These are phyloP conservation scores for Esox masquinongy DNA, from an alignment of 2,797 vertebrate species.

Conservation along the genomic window DNA sequence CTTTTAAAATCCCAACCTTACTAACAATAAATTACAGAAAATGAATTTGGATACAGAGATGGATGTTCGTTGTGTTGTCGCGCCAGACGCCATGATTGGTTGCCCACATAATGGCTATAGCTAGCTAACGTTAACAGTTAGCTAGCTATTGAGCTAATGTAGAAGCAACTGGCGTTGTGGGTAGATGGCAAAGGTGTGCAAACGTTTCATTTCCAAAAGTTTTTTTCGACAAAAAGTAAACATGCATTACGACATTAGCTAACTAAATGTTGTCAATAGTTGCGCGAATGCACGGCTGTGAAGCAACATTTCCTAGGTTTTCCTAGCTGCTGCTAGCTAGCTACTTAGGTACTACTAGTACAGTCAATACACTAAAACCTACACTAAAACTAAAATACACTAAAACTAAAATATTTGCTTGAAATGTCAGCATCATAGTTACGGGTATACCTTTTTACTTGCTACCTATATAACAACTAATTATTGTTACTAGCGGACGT, in stretches of 20 bases:
- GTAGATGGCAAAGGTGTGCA: not conserved
- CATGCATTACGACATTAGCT: not conserved
- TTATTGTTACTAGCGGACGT: not conserved
- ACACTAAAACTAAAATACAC: no score
- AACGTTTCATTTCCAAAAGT: no score
- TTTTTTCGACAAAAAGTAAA: not conserved
- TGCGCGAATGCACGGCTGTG: not conserved
- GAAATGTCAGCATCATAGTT: not conserved
- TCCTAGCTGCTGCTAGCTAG: not conserved
- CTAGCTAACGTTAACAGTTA: not conserved
- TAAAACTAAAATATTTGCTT: no score
- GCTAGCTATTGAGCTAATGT: not conserved
- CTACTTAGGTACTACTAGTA: not conserved
- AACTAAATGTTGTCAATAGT: not conserved
- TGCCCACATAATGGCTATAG: not conserved
- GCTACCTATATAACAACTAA: not conserved
- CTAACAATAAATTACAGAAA: not conserved
- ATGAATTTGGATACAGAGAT: not conserved
- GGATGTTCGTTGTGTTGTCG: not conserved
- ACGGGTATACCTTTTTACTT: not conserved
- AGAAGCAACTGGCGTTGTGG: not conserved
- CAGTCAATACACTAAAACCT: no score
- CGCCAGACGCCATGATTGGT: constrained; percentile 15
- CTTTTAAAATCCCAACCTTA: not conserved
- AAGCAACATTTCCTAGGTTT: not conserved